phyloP scores from a whole-genome alignment of 2,113 vertebrate species.

The Halcyon senegalensis region DNA sequence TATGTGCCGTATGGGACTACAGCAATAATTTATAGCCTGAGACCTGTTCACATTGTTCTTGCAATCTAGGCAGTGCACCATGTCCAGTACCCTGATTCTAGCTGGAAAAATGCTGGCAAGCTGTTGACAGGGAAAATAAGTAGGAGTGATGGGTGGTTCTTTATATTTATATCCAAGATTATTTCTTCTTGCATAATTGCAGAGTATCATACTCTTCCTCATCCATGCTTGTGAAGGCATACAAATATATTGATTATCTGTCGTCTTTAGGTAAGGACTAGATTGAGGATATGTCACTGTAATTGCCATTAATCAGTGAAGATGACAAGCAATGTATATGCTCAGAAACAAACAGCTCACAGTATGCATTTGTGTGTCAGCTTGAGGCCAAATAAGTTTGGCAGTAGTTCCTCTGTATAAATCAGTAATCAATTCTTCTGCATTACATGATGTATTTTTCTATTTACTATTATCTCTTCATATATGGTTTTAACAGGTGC shows the following conservation, averaged over 20 bases:
- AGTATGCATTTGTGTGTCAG: neutral
- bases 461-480: neutral
- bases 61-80: neutral
- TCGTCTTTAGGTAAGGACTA: neutral
- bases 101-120: neutral
- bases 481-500: neutral
- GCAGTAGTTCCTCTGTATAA: neutral
- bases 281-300: neutral
- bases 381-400: neutral
- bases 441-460: neutral
- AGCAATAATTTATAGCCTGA: neutral
- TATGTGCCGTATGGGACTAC: neutral
- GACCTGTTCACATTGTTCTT: neutral
- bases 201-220: neutral
- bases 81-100: neutral
- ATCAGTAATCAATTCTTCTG: neutral
- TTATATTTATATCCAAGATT: neutral
- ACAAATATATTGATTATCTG: slow-evolving; percentile 9
- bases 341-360: neutral
- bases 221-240: neutral
- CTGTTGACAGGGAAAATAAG: neutral
- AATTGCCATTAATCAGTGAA: neutral
- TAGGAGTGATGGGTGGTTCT: neutral
- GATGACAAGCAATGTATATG: neutral
- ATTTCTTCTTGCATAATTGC: neutral